Conservation (phyloP, 2,888 invertebrate species). For the Frankliniella intonsa region DNA sequence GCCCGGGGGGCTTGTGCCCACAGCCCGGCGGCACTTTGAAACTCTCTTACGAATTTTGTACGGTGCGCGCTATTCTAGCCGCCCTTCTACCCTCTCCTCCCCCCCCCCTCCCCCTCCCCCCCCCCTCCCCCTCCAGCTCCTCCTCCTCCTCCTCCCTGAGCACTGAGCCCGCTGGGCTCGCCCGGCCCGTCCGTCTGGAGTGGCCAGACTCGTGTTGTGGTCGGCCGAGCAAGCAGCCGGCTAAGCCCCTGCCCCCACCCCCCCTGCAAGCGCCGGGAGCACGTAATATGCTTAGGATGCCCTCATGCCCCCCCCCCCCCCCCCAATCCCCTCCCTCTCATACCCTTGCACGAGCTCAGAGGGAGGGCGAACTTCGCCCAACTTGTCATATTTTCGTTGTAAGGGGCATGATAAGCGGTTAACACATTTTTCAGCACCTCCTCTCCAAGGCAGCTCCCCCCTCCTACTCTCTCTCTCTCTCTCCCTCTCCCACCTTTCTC, state of each 20-base stretch:
- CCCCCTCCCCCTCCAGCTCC: too few relatives aligned
- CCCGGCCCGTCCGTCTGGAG: background rate
- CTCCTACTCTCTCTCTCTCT: background rate
- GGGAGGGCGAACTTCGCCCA: background rate
- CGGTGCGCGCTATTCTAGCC: background rate
- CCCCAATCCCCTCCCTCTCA: background rate
- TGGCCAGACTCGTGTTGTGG: conserved; percentile 21
- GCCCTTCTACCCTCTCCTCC: too few relatives aligned
- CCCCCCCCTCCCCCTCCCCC: too few relatives aligned
- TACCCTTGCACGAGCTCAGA: background rate
- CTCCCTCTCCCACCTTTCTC: background rate
- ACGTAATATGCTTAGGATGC: conserved; percentile 15
- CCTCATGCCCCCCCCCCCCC: background rate
- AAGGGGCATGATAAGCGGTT: conserved; percentile 19
- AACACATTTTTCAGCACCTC: conserved; percentile 15
- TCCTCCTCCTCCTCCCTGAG: background rate
- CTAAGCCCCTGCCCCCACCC: background rate
- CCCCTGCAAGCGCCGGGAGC: background rate
- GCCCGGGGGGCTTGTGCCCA: background rate
- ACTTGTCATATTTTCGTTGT: conserved; percentile 24
- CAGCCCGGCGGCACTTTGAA: conserved; percentile 20
- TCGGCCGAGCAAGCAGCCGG: background rate
- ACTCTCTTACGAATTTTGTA: conserved; percentile 24
- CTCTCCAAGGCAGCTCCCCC: background rate
- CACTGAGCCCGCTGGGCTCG: background rate